Evolutionary conservation across 2,888 invertebrate genomes (phyloP).

Genomic region (Lasioglossum vierecki): DNA sequence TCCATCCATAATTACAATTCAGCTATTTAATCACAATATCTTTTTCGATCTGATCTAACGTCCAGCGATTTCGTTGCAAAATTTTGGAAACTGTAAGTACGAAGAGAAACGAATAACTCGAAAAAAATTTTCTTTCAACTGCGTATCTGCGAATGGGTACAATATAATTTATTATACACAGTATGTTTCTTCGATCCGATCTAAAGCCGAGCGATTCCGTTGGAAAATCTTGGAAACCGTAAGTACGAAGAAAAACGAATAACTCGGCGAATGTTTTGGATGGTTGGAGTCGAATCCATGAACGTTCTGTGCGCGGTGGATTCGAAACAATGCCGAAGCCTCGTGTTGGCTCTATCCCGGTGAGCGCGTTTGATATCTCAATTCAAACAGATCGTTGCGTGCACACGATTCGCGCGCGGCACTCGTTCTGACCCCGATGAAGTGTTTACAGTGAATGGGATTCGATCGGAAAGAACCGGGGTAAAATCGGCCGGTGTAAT

Average conservation of each 20-base stretch:
- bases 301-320: not conserved
- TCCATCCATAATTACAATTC: not conserved
- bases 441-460: constrained; percentile 15
- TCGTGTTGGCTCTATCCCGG: not conserved
- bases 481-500: constrained; percentile 42
- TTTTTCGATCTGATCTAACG: too few relatives aligned
- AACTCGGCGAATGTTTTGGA: not conserved
- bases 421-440: constrained; percentile 4
- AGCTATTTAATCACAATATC: too few relatives aligned
- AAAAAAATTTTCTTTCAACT: too few relatives aligned
- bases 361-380: constrained; percentile 11
- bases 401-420: not conserved
- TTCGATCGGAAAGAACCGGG: constrained; percentile 15
- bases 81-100: not conserved
- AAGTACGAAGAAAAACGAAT: not conserved
- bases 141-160: too few relatives aligned
- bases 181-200: too few relatives aligned
- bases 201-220: not conserved
- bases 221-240: not conserved
- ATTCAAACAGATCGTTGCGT: not conserved
- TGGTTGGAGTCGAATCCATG: not conserved
- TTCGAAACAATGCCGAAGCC: constrained; percentile 1
- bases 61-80: not conserved
- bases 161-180: too few relatives aligned
- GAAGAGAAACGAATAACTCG: not conserved